A percentile compares a stretch with the other conserved stretches of the same genome.
These are phyloP conservation scores for Chaetodon trifasciatus DNA, from an alignment of 2,797 vertebrate genomes.

Conservation along the genomic window DNA sequence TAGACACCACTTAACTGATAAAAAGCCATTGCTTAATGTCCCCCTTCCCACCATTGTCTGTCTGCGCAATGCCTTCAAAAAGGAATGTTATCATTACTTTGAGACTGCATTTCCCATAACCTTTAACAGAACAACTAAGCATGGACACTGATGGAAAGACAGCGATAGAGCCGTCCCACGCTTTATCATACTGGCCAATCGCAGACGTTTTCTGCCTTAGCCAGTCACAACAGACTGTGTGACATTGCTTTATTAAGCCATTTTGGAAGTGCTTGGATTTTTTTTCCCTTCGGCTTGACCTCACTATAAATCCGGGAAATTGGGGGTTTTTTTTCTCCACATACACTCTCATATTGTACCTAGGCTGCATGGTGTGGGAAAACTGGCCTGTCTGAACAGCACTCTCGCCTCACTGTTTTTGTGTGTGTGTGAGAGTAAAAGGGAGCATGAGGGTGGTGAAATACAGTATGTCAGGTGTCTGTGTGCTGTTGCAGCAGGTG, in stretches of 20 bases:
- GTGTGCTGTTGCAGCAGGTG: slow-evolving; percentile 58
- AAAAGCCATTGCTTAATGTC: slow-evolving; percentile 62
- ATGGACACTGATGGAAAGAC: slow-evolving; percentile 56
- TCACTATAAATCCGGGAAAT: neutral
- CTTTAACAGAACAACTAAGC: slow-evolving; percentile 25
- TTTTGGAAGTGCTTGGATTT: neutral
- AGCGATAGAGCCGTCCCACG: slow-evolving; percentile 39
- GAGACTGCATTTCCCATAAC: slow-evolving; percentile 74
- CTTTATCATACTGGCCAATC: slow-evolving; percentile 59
- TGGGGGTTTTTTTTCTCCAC: neutral
- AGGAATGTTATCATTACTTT: slow-evolving; percentile 67
- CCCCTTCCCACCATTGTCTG: slow-evolving; percentile 36
- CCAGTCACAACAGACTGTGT: slow-evolving; percentile 3
- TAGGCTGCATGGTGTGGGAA: slow-evolving; percentile 75
- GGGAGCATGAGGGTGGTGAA: slow-evolving; percentile 61
- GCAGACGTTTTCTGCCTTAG: slow-evolving; percentile 9
- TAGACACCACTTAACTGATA: slow-evolving; percentile 58
- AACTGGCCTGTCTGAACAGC: slow-evolving; percentile 78
- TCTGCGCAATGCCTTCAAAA: slow-evolving; percentile 4
- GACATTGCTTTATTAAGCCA: neutral
- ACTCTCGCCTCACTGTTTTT: slow-evolving; percentile 57
- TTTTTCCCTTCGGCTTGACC: neutral
- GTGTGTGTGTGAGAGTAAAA: slow-evolving; percentile 55
- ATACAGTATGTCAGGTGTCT: slow-evolving; percentile 46
- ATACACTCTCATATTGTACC: neutral